phyloP scores from a whole-genome alignment of 2,797 vertebrate genomes.

The Nyctibius grandis region DNA sequence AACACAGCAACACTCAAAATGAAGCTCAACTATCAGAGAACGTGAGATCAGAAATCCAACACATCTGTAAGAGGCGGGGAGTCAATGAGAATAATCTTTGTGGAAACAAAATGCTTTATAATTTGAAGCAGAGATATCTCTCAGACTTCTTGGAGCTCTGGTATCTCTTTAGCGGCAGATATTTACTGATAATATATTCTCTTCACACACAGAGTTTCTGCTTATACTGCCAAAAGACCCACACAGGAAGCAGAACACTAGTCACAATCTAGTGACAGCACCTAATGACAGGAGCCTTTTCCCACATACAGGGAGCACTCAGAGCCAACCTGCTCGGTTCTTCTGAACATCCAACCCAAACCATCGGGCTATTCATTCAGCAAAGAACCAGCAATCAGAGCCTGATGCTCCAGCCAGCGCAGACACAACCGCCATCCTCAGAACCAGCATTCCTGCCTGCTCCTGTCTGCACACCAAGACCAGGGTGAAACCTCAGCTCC shows the following conservation, averaged over 20 bases:
- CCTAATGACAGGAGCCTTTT: not conserved
- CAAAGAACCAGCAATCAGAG: not conserved
- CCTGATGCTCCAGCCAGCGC: not conserved
- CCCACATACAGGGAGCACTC: not conserved
- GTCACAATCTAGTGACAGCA: not conserved
- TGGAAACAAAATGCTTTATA: not conserved
- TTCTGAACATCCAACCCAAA: not conserved
- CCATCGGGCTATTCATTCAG: not conserved
- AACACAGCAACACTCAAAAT: not conserved
- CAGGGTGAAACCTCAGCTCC: not conserved
- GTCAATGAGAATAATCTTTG: not conserved
- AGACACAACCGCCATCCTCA: not conserved
- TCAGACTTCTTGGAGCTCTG: not conserved
- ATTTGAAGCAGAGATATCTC: not conserved
- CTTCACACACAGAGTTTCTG: not conserved
- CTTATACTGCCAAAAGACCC: not conserved
- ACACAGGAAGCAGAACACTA: not conserved
- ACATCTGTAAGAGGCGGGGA: not conserved
- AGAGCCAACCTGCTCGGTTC: not conserved
- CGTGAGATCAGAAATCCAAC: not conserved
- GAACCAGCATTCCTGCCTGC: not conserved
- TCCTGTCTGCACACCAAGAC: not conserved
- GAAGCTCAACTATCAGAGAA: not conserved
- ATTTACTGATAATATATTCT: not conserved
- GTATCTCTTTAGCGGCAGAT: not conserved